A percentile compares a stretch with the other conserved stretches of the same genome.
Evolutionary conservation across 2,888 invertebrate genomes (phyloP).

Genomic region (Lomographa bimaculata): DNA sequence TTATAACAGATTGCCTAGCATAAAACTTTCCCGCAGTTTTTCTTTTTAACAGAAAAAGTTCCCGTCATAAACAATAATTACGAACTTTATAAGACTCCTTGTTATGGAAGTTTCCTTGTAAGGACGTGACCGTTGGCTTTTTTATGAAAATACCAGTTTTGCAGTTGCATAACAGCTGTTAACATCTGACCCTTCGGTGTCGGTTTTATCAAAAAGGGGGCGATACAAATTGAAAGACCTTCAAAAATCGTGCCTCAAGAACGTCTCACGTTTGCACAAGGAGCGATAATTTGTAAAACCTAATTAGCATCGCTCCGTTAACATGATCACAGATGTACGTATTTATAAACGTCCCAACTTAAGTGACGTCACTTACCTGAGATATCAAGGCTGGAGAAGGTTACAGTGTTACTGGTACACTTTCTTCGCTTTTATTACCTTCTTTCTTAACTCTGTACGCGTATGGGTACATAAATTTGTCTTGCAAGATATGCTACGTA

Average conservation of each 20-base stretch:
- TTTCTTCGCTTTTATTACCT: slow-evolving; percentile 38
- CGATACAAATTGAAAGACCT: slow-evolving; percentile 32
- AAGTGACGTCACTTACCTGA: slow-evolving; percentile 38
- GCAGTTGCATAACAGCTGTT: slow-evolving; percentile 15
- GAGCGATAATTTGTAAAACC: slow-evolving; percentile 46
- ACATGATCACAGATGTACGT: slow-evolving; percentile 37
- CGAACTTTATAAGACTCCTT: slow-evolving; percentile 12
- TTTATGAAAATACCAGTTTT: slow-evolving; percentile 20
- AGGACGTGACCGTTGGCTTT: slow-evolving; percentile 28
- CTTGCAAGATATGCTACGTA: slow-evolving; percentile 29
- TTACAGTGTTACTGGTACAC: slow-evolving; percentile 29
- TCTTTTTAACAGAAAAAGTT: no score
- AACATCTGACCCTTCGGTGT: slow-evolving; percentile 18
- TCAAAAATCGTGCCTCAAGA: slow-evolving; percentile 32
- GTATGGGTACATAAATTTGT: slow-evolving; percentile 35
- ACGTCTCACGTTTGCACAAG: slow-evolving; percentile 37
- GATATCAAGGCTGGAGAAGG: slow-evolving; percentile 43
- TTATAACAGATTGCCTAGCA: no score
- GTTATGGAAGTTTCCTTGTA: slow-evolving; percentile 24
- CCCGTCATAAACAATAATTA: slow-evolving; percentile 19
- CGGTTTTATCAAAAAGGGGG: slow-evolving; percentile 15
- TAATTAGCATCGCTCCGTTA: slow-evolving; percentile 45
- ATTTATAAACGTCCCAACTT: slow-evolving; percentile 30
- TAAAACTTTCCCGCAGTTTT: no score
- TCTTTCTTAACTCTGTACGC: slow-evolving; percentile 35